Evolutionary conservation across 2,113 vertebrate genomes (phyloP).

Genomic region (Euleptes europaea): DNA sequence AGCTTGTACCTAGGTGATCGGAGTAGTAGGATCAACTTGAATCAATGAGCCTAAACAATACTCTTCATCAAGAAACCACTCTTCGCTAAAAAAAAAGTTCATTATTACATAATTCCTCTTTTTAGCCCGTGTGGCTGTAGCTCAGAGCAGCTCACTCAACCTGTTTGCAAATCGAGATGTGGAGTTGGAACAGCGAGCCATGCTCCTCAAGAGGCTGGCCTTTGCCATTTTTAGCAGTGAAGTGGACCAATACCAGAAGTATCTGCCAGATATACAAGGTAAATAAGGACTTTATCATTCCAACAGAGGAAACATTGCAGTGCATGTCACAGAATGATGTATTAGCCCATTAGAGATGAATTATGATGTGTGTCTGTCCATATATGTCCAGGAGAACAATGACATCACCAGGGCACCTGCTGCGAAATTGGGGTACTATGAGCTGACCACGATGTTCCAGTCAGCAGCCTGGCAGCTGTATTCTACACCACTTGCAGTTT

Average conservation of each 20-base stretch:
- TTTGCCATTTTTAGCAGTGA: slow-evolving; percentile 99
- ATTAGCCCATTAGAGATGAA: neutral
- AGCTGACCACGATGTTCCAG: no score
- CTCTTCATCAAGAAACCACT: neutral
- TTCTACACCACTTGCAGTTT: no score
- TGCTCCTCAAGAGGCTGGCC: slow-evolving; percentile 96
- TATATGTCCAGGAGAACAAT: neutral
- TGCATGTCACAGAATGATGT: neutral
- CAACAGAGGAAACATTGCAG: neutral
- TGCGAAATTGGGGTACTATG: no score
- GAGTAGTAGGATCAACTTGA: neutral
- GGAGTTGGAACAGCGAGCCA: slow-evolving; percentile 96
- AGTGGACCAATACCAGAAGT: slow-evolving; percentile 98
- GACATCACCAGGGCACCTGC: no score
- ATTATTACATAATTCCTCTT: neutral
- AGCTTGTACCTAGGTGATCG: no score
- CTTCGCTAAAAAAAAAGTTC: rapidly evolving
- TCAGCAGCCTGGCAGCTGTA: no score
- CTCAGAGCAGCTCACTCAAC: slow-evolving; percentile 96
- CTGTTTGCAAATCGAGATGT: slow-evolving; percentile 95
- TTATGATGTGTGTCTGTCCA: no score
- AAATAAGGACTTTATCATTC: slow-evolving; percentile 20
- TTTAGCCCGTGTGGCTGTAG: slow-evolving; percentile 93
- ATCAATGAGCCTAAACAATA: neutral
- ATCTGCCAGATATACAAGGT: slow-evolving; percentile 94